phyloP scores from a whole-genome alignment of 2,797 vertebrate genomes.

The Stomatorhinus walkeri region DNA sequence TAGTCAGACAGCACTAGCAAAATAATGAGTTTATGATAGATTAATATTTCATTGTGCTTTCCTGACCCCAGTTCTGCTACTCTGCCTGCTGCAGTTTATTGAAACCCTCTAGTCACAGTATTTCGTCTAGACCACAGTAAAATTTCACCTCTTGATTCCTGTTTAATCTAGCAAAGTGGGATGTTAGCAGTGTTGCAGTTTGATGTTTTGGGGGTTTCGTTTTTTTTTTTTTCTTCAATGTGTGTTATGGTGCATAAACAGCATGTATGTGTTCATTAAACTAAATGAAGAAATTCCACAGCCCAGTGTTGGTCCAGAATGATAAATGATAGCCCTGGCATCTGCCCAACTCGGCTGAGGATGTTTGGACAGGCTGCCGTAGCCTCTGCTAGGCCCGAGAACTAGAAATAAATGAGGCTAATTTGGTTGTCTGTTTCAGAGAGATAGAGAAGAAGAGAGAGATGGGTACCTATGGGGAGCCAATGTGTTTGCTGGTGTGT shows the following conservation, averaged over 20 bases:
- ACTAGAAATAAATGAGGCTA: constrained; percentile 17
- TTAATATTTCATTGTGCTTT: constrained; percentile 48
- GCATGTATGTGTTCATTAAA: not conserved
- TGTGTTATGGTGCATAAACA: constrained; percentile 1
- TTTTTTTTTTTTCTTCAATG: not conserved
- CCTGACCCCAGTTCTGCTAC: constrained; percentile 33
- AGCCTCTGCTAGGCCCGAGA: constrained; percentile 25
- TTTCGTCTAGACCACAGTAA: not conserved
- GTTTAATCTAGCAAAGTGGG: not conserved
- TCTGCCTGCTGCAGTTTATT: constrained; percentile 41
- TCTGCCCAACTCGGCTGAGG: not conserved
- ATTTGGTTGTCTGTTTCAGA: constrained; percentile 34
- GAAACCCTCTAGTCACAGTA: constrained; percentile 22
- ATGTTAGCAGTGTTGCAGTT: not conserved
- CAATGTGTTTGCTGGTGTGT: not conserved
- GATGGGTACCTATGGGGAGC: not conserved
- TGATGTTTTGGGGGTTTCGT: not conserved
- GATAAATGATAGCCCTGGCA: not conserved
- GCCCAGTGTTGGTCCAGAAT: not conserved
- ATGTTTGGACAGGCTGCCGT: not conserved
- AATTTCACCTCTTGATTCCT: not conserved
- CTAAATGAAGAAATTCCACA: not conserved
- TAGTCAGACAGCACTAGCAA: constrained; percentile 44
- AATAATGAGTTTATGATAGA: constrained; percentile 58
- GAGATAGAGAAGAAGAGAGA: not conserved